Evolutionary conservation across 2,113 vertebrate genomes (phyloP), one percentile per base, ranked within the genome.

Genomic region (Larimichthys crocea): DNA sequence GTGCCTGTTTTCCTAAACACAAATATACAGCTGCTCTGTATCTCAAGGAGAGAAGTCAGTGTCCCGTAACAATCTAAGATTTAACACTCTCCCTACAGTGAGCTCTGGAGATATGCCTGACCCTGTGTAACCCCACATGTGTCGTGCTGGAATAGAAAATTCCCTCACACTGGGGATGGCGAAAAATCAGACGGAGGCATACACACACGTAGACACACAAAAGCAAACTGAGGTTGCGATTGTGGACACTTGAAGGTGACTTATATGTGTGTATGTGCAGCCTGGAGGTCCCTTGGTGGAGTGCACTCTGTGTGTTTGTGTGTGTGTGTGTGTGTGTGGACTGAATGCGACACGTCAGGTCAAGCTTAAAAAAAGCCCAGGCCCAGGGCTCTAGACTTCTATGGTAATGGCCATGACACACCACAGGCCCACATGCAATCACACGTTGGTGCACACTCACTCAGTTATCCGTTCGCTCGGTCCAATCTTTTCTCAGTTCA

Each of bases 171-270:
- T 40, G 83, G 67, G 84, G 87, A 90, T 16, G 50, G 35, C 19
- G n/a, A 76, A 84, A 75, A 80, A 84, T 81, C 84, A 76, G 53
- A 80, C 50, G 48, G 67, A 69, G 24, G 80, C n/a, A n/a, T 11
- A 48, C 70, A 50, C 26, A 35, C 56, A 60, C 22, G n/a, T 48
- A 49, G 14, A 59, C 61, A 67, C 63, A 57, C 56, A 67, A 19
- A 75, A 24, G 63, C 79, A 81, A 82, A 76, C 15, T n/a, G 73
- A 74, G 77, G 69, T 35, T 86, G 74, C 1, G 50, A 78, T 50
- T 57, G 64, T 84, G 78, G 73, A 86, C 26, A 52, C 79, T 89
- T 92, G 91, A 93, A 92, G 91, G 89, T 92, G 92, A 92, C 75
- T 59, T 80, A 40, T 40, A 65, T 74, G 35, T 67, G 63, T 68